Conservation (phyloP, 2,113 vertebrate species). For the Tamias sibiricus region DNA sequence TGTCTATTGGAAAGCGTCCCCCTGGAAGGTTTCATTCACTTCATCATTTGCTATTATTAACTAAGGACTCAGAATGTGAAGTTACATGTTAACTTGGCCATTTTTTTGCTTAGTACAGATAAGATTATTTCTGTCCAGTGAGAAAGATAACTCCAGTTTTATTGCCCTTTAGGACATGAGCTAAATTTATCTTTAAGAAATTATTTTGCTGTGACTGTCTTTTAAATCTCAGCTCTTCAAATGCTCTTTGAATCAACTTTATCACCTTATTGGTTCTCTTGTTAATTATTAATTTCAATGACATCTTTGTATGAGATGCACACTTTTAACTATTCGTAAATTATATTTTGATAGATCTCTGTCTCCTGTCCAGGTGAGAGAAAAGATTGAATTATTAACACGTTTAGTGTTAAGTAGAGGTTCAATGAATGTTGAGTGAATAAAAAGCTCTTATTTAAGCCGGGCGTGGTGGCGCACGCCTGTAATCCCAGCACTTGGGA, state of each 20-base stretch:
- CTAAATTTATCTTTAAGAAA: not conserved
- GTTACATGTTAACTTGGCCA: not conserved
- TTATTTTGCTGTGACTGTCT: not conserved
- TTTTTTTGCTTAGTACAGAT: not conserved
- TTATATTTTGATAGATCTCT: conserved; percentile 22
- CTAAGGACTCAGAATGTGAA: not conserved
- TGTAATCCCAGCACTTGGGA: too few relatives aligned
- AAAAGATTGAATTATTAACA: conserved; percentile 3
- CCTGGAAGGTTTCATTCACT: not conserved
- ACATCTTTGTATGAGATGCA: not conserved
- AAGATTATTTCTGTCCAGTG: not conserved
- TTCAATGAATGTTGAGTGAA: not conserved
- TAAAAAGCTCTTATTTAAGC: not conserved
- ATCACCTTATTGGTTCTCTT: not conserved
- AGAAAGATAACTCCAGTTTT: not conserved
- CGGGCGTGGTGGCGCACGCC: too few relatives aligned
- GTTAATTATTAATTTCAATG: not conserved
- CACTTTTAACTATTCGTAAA: conserved; percentile 40
- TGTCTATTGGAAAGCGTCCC: not conserved
- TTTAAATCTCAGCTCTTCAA: conserved; percentile 26
- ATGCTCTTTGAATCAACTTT: not conserved
- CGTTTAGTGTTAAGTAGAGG: not conserved
- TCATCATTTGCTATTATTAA: not conserved
- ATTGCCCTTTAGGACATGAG: not conserved
- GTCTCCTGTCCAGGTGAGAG: not conserved